Conservation (phyloP, 2,797 vertebrate genomes). For the Naso thynnoides region DNA sequence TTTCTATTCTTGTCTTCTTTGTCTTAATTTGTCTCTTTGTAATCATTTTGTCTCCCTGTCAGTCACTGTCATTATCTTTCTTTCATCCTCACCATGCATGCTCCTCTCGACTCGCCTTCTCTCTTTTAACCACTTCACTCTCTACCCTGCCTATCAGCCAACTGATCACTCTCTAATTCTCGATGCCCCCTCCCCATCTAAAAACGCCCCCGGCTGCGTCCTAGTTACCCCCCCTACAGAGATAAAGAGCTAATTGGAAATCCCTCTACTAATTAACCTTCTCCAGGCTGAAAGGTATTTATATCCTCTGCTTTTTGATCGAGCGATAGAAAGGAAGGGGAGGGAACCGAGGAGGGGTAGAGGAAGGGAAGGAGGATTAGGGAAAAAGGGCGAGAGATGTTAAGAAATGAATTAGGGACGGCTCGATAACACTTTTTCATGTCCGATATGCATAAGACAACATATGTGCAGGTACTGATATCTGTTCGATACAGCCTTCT, state of each 20-base stretch:
- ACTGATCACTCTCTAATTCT: constrained; percentile 46
- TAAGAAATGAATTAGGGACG: constrained; percentile 44
- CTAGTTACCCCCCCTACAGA: constrained; percentile 85
- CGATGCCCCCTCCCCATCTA: constrained; percentile 26
- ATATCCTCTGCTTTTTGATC: constrained; percentile 79
- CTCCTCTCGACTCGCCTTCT: constrained; percentile 10
- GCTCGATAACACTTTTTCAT: too few relatives aligned
- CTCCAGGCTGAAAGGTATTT: constrained; percentile 84
- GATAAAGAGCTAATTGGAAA: constrained; percentile 87
- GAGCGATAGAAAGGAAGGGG: constrained; percentile 36
- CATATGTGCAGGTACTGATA: too few relatives aligned
- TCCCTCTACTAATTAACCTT: constrained; percentile 88
- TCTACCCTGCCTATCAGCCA: constrained; percentile 35
- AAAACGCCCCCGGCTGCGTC: constrained; percentile 77
- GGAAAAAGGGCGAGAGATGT: constrained; percentile 13
- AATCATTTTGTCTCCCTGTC: background rate
- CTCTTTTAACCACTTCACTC: constrained; percentile 5
- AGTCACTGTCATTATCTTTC: background rate
- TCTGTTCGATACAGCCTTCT: too few relatives aligned
- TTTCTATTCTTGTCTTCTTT: background rate
- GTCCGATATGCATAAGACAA: too few relatives aligned
- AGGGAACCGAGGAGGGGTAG: constrained; percentile 3
- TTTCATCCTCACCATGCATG: background rate
- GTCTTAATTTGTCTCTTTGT: constrained; percentile 2
- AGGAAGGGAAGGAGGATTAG: constrained; percentile 6